A percentile compares a stretch with the other conserved stretches of the same genome.
phyloP scores from a whole-genome alignment of 1,140 invertebrate species.

The Drosophila guanche region DNA sequence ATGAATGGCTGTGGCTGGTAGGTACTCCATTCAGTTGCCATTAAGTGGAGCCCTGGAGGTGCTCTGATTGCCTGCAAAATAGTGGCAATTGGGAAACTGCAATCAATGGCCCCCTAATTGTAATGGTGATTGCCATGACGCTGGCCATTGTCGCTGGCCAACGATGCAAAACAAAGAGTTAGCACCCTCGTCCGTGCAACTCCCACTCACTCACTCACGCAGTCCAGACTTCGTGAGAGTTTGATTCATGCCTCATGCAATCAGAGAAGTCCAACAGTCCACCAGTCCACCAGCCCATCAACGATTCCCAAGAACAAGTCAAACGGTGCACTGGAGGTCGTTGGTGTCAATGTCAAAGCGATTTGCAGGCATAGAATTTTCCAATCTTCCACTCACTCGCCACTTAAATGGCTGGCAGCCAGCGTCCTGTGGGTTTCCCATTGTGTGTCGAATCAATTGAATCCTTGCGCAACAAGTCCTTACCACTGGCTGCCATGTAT shows the following conservation, averaged over 20 bases:
- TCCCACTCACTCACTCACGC: constrained; percentile 5
- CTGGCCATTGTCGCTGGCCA: constrained; percentile 7
- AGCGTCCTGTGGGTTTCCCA: too few relatives aligned
- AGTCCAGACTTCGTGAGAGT: constrained; percentile 32
- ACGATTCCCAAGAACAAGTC: neutral
- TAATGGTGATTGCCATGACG: constrained; percentile 25
- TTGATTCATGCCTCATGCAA: constrained; percentile 26
- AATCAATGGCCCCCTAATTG: constrained; percentile 32
- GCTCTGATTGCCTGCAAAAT: constrained; percentile 42
- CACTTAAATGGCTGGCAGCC: neutral
- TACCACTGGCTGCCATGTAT: too few relatives aligned
- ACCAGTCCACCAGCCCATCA: neutral
- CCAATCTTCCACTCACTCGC: neutral
- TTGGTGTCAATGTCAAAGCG: constrained; percentile 51
- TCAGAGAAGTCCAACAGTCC: constrained; percentile 4
- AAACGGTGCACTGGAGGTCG: constrained; percentile 1
- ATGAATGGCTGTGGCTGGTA: too few relatives aligned
- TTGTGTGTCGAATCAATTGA: too few relatives aligned
- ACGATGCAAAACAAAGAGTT: constrained; percentile 9
- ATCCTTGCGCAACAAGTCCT: too few relatives aligned
- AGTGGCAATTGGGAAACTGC: constrained; percentile 13
- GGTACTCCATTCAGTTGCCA: neutral
- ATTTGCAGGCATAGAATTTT: constrained; percentile 15
- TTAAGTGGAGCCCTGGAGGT: constrained; percentile 17
- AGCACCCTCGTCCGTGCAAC: constrained; percentile 1